These are phyloP conservation scores for Plestiodon gilberti DNA, from an alignment of 2,113 vertebrate species.

Conservation along the genomic window DNA sequence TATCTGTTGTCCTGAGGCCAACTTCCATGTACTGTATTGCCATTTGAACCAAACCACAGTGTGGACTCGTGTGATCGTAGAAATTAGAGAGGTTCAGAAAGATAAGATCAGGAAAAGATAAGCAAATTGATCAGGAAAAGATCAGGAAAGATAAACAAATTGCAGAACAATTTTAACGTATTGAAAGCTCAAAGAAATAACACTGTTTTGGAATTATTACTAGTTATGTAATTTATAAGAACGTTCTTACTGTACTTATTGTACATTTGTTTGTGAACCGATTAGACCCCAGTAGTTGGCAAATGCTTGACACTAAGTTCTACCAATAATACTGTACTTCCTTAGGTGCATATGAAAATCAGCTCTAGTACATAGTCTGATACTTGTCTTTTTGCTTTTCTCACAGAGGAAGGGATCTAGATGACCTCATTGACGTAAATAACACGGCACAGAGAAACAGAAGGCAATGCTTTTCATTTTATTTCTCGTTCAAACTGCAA, in stretches of 20 bases:
- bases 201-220: background rate
- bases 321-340: background rate
- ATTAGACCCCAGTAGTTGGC: background rate
- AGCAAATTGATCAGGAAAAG: too few relatives aligned
- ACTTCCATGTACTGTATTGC: background rate
- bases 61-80: background rate
- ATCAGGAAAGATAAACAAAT: too few relatives aligned
- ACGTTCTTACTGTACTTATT: background rate
- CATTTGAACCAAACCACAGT: background rate
- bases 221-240: background rate
- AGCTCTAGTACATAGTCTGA: background rate
- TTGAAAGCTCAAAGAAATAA: background rate
- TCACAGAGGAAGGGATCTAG: constrained; percentile 51
- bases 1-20: background rate
- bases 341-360: too few relatives aligned
- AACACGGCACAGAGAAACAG: constrained; percentile 55
- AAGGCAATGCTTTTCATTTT: constrained; percentile 53
- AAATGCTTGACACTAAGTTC: background rate
- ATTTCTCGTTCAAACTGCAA: background rate
- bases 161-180: background rate
- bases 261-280: background rate
- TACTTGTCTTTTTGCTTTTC: constrained; percentile 10
- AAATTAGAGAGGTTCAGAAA: background rate
- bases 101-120: background rate
- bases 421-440: constrained; percentile 48